Evolutionary conservation across 2,113 vertebrate species (phyloP).

Genomic region (Rhea pennata): DNA sequence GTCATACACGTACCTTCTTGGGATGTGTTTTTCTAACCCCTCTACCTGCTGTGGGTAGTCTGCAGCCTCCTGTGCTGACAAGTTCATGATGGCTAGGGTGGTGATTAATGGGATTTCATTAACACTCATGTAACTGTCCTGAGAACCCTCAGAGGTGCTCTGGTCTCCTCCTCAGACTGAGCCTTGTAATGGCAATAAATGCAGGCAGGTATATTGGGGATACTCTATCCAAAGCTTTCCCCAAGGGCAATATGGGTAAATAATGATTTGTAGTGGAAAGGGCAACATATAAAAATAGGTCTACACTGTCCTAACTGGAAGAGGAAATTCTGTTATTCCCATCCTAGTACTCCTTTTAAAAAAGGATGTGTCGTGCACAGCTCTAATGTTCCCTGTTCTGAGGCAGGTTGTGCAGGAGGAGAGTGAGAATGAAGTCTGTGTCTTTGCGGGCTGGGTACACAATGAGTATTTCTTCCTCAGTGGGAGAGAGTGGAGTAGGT

Average conservation of each 20-base stretch:
- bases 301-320: not conserved
- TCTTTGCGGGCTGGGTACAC: not conserved
- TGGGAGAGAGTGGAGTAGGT: not conserved
- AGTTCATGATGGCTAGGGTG: not conserved
- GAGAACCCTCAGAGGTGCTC: constrained; percentile 21
- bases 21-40: constrained; percentile 60
- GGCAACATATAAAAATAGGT: not conserved
- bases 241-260: not conserved
- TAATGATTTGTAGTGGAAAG: not conserved
- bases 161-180: not conserved
- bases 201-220: not conserved
- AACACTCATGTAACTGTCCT: not conserved
- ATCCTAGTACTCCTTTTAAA: not conserved
- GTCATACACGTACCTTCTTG: constrained; percentile 40
- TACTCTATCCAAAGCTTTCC: not conserved
- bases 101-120: constrained; percentile 63
- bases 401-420: not conserved
- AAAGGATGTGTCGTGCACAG: not conserved
- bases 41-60: constrained; percentile 45
- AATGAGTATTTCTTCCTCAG: not conserved
- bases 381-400: not conserved
- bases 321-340: not conserved
- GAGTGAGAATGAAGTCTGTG: not conserved
- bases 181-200: not conserved
- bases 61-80: constrained; percentile 57